These are phyloP conservation scores for Noctua comes DNA, from an alignment of 2,888 invertebrate species.

Conservation along the genomic window DNA sequence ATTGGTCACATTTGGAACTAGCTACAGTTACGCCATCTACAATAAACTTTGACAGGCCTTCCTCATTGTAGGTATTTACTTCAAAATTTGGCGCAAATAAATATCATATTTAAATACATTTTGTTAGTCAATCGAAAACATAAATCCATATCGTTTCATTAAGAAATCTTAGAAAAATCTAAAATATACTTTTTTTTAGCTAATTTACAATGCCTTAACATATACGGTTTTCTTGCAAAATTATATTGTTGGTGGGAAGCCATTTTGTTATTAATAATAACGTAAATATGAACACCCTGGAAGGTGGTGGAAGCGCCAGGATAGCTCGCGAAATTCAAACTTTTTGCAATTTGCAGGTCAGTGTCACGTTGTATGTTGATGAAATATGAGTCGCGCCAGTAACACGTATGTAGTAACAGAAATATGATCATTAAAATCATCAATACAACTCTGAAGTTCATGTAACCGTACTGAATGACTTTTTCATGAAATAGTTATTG, in stretches of 20 bases:
- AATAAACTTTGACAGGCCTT: not conserved
- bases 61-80: not conserved
- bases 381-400: no score
- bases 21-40: not conserved
- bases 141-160: conserved; percentile 57
- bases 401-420: no score
- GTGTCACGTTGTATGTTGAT: no score
- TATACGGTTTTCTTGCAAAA: conserved; percentile 48
- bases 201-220: conserved; percentile 63
- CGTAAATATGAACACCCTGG: no score
- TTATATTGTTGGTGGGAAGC: conserved; percentile 24
- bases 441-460: no score
- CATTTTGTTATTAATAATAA: not conserved
- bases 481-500: no score
- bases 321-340: no score
- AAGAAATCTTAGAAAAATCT: conserved; percentile 72
- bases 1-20: not conserved
- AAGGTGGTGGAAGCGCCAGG: no score
- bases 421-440: no score
- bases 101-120: conserved; percentile 35
- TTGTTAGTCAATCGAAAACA: conserved; percentile 23
- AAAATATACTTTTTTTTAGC: conserved; percentile 45
- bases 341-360: no score
- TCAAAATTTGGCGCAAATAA: conserved; percentile 22
- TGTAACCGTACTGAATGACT: no score